Percentiles rank a stretch among this genome's conserved stretches.
Evolutionary conservation across 2,113 vertebrate genomes (phyloP).

Genomic region (Dendropsophus ebraccatus): DNA sequence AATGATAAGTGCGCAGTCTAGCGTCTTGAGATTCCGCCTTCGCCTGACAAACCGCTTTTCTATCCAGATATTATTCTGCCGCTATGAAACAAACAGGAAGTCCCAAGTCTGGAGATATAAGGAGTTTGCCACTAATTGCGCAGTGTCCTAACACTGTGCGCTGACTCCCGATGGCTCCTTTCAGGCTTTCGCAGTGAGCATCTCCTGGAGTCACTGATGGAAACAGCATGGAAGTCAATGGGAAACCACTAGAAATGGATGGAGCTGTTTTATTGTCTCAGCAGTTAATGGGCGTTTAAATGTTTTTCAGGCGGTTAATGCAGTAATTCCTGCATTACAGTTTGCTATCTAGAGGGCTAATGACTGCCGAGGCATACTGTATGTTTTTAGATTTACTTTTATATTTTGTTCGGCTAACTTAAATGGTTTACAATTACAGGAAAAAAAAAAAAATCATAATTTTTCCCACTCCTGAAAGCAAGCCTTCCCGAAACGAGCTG

Average conservation of each 20-base stretch:
- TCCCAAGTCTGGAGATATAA: slow-evolving; percentile 26
- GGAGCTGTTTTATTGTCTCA: slow-evolving; percentile 57
- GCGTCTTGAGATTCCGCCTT: slow-evolving; percentile 24
- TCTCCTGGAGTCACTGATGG: slow-evolving; percentile 58
- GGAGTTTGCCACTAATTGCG: slow-evolving; percentile 50
- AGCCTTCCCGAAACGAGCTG: neutral
- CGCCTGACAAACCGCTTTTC: slow-evolving; percentile 28
- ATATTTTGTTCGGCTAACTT: slow-evolving; percentile 46
- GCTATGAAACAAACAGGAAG: slow-evolving; percentile 32
- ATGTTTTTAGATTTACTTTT: slow-evolving; percentile 50
- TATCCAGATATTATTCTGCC: slow-evolving; percentile 5
- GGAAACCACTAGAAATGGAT: slow-evolving; percentile 51
- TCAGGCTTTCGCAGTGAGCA: slow-evolving; percentile 56
- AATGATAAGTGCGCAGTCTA: slow-evolving; percentile 5
- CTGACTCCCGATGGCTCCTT: slow-evolving; percentile 52
- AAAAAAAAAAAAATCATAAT: slow-evolving; percentile 38
- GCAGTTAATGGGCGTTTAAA: slow-evolving; percentile 59
- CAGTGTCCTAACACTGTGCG: slow-evolving; percentile 53
- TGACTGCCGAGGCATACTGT: slow-evolving; percentile 52
- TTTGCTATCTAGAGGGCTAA: slow-evolving; percentile 52
- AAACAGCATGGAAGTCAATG: slow-evolving; percentile 57
- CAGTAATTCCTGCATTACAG: slow-evolving; percentile 58
- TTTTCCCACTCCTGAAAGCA: slow-evolving; percentile 12
- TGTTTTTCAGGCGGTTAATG: slow-evolving; percentile 58
- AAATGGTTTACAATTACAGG: slow-evolving; percentile 46